phyloP scores from a whole-genome alignment of 2,888 invertebrate species.

The Tiliacea aurago region DNA sequence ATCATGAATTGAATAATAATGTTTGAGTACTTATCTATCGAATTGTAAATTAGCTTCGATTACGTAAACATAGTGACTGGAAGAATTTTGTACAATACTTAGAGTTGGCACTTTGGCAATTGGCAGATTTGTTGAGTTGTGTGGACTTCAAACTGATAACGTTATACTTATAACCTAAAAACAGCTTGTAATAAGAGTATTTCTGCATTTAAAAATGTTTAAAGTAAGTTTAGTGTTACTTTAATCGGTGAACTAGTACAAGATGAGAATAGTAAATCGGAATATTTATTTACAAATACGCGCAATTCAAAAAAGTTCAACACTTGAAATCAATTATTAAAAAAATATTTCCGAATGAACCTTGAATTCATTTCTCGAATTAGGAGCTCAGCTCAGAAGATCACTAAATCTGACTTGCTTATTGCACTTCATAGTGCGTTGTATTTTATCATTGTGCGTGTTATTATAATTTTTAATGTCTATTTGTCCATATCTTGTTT shows the following conservation, averaged over 20 bases:
- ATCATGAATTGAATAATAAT: background rate
- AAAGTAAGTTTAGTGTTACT: constrained; percentile 46
- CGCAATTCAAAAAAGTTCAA: background rate
- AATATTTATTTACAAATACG: background rate
- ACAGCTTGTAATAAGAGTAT: background rate
- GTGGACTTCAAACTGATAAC: constrained; percentile 8
- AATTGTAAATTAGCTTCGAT: constrained; percentile 28
- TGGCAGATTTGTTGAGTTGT: constrained; percentile 19
- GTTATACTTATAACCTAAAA: constrained; percentile 21
- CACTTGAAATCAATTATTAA: background rate
- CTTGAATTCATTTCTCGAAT: background rate
- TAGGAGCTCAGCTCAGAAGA: no score
- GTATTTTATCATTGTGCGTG: background rate
- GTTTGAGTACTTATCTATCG: constrained; percentile 17
- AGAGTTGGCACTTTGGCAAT: no score
- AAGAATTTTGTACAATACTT: constrained; percentile 10
- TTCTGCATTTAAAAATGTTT: constrained; percentile 40
- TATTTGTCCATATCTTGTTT: background rate
- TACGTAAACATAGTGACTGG: constrained; percentile 45
- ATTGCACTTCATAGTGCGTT: background rate
- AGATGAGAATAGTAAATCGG: background rate
- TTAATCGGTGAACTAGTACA: background rate
- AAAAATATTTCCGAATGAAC: constrained; percentile 1
- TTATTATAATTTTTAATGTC: background rate
- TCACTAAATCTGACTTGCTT: constrained; percentile 4